Base-by-base conservation (phyloP, 2,888 invertebrate genomes). In the Tetramorium bicarinatum region DNA sequence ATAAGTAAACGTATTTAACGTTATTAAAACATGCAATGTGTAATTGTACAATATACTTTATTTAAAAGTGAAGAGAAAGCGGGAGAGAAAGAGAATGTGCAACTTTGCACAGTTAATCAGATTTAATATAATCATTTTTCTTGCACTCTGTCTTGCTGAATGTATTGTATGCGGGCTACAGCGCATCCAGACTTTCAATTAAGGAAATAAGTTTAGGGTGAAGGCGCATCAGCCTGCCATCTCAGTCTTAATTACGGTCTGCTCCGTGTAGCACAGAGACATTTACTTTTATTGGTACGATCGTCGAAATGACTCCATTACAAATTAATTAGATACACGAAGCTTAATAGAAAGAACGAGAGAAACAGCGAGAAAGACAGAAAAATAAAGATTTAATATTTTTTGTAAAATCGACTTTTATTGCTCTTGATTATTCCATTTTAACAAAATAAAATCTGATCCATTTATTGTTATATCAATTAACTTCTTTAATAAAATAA, bases 161-260 rank as follows among this genome's bases (percentile, higher is more conserved):
- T 29, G n/a, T 56, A 54, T 56, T 71, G 44, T 41, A 77, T 38
- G n/a, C 69, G 64, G 38, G 47, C 44, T 79, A 71, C 59, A 76
- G 83, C 54, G 83, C n/a, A 69, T 87, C 44, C 75, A 83, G 72
- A 79, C 87, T 87, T 91, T 91, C 91, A 88, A 91, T 92, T 92
- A 92, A 86, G 87, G 85, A 89, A 89, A 91, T 92, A 88, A 88
- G 91, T 91, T 91, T 83, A 84, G 85, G 85, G 72, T 66, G 80
- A 80, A 74, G 61, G 76, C 29, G 82, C 82, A 82, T 83, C 62
- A 81, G 82, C 38, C 82, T 54, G 77, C 85, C 79, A 72, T 82
- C 79, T 61, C 83, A 82, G 82, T 89, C 90, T 88, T 89, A 83
- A 90, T 89, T 88, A 89, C 82, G 82, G 81, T 79, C 79, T 84